Conservation (phyloP, 1,140 invertebrate genomes). For the Arctopsyche grandis region DNA sequence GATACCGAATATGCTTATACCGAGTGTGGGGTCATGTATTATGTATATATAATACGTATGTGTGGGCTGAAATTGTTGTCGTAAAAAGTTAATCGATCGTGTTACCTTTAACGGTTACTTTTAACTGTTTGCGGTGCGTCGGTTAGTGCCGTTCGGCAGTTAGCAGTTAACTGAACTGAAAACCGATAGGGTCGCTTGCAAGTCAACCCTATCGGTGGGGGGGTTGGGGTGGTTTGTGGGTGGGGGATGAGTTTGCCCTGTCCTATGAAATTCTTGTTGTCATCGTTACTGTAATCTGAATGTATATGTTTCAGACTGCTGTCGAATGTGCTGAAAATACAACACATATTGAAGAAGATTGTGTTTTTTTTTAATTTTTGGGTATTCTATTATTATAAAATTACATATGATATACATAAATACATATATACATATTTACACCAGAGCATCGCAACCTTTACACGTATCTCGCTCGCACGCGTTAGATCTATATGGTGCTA, state of each 20-base stretch:
- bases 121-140: not conserved
- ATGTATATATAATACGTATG: not conserved
- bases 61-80: not conserved
- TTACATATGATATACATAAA: too few species aligned
- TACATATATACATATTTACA: too few species aligned
- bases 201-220: not conserved
- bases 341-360: not conserved
- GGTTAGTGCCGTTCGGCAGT: not conserved
- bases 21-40: too few species aligned
- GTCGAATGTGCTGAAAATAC: not conserved
- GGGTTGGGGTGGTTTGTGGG: not conserved
- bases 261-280: not conserved
- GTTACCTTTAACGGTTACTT: not conserved
- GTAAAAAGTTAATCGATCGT: not conserved
- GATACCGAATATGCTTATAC: not conserved
- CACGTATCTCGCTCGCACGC: too few species aligned
- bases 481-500: too few species aligned
- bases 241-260: not conserved
- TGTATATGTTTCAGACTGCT: not conserved
- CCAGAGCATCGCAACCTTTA: too few species aligned
- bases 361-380: not conserved
- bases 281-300: conserved; percentile 10
- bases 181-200: conserved; percentile 9
- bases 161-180: conserved; percentile 13
- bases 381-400: too few species aligned